These are phyloP conservation scores for Apodemus sylvaticus DNA, from an alignment of 2,113 vertebrate species.

Conservation along the genomic window DNA sequence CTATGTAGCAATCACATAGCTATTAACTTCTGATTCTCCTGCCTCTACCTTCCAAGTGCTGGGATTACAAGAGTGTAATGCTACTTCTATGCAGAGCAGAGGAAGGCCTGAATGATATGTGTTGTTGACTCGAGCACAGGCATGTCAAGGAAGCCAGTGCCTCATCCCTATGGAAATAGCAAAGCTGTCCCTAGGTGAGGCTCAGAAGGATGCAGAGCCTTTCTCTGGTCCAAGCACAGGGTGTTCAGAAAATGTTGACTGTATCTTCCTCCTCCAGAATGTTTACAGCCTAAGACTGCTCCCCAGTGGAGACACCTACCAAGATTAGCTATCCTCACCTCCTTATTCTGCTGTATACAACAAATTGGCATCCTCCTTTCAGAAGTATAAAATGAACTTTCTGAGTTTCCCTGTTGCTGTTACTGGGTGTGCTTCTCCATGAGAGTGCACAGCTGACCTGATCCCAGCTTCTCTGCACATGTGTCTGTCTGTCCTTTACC, in stretches of 20 bases:
- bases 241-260: not conserved
- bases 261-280: not conserved
- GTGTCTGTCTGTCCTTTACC: not conserved
- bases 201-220: not conserved
- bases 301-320: not conserved
- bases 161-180: not conserved
- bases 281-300: not conserved
- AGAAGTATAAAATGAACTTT: not conserved
- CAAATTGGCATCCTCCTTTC: not conserved
- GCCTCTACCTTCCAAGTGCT: not conserved
- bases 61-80: not conserved
- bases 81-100: not conserved
- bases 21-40: not conserved
- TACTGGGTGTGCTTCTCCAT: not conserved
- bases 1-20: not conserved
- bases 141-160: not conserved
- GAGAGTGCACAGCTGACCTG: not conserved
- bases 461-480: not conserved
- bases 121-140: not conserved
- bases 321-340: not conserved
- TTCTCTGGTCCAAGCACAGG: not conserved
- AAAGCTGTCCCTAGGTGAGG: not conserved
- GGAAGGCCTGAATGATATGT: not conserved
- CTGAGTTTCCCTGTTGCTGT: not conserved
- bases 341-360: not conserved